Conservation (phyloP, 2,797 vertebrate species). For the Lateolabrax maculatus region DNA sequence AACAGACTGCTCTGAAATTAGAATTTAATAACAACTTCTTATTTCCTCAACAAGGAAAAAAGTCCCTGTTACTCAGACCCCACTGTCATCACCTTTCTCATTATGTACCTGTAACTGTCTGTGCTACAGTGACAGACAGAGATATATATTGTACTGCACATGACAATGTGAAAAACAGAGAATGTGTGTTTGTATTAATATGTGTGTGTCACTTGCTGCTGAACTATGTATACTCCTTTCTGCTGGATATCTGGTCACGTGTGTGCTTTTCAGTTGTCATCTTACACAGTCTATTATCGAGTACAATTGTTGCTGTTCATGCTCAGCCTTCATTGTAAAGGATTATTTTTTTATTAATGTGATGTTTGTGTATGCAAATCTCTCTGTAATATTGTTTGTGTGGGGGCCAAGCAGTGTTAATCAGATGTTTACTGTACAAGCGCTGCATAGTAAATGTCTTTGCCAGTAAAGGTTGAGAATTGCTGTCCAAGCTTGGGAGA, state of each 20-base stretch:
- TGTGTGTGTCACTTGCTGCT: slow-evolving; percentile 23
- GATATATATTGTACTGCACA: slow-evolving; percentile 20
- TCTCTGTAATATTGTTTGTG: slow-evolving; percentile 52
- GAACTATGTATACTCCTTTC: slow-evolving; percentile 30
- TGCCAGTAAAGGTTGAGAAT: slow-evolving; percentile 37
- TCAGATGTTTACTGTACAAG: slow-evolving; percentile 73
- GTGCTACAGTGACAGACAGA: slow-evolving; percentile 23
- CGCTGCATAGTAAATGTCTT: slow-evolving; percentile 51
- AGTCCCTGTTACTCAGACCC: slow-evolving; percentile 31
- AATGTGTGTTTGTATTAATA: slow-evolving; percentile 38
- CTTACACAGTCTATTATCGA: slow-evolving; percentile 45
- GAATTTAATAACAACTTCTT: slow-evolving; percentile 76
- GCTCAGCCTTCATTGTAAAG: slow-evolving; percentile 32
- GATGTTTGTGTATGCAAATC: slow-evolving; percentile 54
- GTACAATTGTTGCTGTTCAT: slow-evolving; percentile 10
- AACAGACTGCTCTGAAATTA: slow-evolving; percentile 76
- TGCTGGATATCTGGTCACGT: slow-evolving; percentile 30
- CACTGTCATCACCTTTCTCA: slow-evolving; percentile 53
- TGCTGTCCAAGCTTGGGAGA: slow-evolving; percentile 32
- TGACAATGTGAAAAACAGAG: slow-evolving; percentile 25
- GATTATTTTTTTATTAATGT: slow-evolving; percentile 54
- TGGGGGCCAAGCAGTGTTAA: slow-evolving; percentile 63
- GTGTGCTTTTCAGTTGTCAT: slow-evolving; percentile 48
- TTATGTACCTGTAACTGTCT: slow-evolving; percentile 38
- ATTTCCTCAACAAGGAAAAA: slow-evolving; percentile 61